Percentiles rank a stretch among this genome's conserved stretches.
These are phyloP conservation scores for Meganola albula DNA, from an alignment of 2,888 invertebrate species.

Conservation along the genomic window DNA sequence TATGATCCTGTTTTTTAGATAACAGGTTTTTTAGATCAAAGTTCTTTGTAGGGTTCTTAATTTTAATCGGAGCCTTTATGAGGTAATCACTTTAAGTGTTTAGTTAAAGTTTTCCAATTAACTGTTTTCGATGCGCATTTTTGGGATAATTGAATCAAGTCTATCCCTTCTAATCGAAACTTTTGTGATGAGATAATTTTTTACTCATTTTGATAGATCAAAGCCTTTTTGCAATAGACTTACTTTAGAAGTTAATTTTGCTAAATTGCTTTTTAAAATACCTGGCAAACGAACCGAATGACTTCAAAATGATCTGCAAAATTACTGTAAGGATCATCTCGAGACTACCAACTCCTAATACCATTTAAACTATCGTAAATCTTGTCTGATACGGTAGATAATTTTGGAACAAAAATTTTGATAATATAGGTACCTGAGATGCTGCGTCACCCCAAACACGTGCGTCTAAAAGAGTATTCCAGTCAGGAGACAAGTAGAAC, in stretches of 20 bases:
- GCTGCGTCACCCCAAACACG: slow-evolving; percentile 90
- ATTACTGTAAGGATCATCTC: no score
- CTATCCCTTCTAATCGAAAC: background rate
- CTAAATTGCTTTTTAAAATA: no score
- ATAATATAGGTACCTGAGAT: slow-evolving; percentile 76
- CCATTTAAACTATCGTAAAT: no score
- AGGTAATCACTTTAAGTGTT: slow-evolving; percentile 17
- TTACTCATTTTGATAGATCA: no score
- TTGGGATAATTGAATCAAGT: slow-evolving; percentile 2
- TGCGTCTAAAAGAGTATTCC: slow-evolving; percentile 80
- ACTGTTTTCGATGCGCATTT: slow-evolving; percentile 2
- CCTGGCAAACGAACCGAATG: no score
- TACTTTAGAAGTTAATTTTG: no score
- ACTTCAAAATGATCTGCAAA: no score
- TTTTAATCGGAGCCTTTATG: slow-evolving; percentile 27
- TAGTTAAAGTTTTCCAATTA: slow-evolving; percentile 10
- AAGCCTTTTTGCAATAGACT: no score
- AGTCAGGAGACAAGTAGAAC: slow-evolving; percentile 85
- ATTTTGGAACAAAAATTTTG: no score
- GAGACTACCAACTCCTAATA: no score
- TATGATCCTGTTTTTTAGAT: slow-evolving; percentile 21
- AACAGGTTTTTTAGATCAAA: slow-evolving; percentile 27
- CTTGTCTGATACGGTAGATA: no score
- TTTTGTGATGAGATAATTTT: slow-evolving; percentile 4
- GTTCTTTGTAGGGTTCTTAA: slow-evolving; percentile 32